phyloP scores from a whole-genome alignment of 2,113 vertebrate genomes.

The Lasiurus borealis region DNA sequence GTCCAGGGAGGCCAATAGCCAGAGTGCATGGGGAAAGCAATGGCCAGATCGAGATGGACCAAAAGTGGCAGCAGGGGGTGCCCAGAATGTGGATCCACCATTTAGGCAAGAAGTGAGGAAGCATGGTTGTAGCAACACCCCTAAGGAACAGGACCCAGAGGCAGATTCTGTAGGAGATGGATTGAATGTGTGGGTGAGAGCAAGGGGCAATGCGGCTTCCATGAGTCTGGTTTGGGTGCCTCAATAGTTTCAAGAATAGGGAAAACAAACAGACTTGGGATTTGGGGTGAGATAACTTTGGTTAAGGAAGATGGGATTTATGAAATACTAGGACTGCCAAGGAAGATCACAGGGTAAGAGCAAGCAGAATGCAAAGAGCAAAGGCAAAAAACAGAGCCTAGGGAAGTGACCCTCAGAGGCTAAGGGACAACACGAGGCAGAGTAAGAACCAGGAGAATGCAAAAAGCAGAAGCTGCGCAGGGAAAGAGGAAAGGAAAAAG shows the following conservation, averaged over 20 bases:
- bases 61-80: background rate
- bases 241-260: background rate
- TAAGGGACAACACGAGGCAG: accelerated
- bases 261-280: background rate
- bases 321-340: background rate
- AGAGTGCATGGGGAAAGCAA: background rate
- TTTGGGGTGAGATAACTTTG: background rate
- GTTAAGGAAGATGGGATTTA: background rate
- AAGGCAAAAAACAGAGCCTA: background rate
- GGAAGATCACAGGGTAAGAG: background rate
- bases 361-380: background rate
- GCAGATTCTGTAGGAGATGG: too few species aligned
- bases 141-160: background rate
- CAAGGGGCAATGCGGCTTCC: background rate
- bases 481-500: background rate
- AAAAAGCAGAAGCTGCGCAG: background rate
- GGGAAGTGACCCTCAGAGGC: too few species aligned
- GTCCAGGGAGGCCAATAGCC: background rate
- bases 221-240: background rate
- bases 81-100: background rate
- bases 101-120: background rate
- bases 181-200: background rate
- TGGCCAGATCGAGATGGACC: background rate
- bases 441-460: background rate
- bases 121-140: background rate